Evolutionary conservation across 2,797 vertebrate species (phyloP), one percentile per base, ranked within the genome.

Genomic region (Xiphorhynchus erythropygius): DNA sequence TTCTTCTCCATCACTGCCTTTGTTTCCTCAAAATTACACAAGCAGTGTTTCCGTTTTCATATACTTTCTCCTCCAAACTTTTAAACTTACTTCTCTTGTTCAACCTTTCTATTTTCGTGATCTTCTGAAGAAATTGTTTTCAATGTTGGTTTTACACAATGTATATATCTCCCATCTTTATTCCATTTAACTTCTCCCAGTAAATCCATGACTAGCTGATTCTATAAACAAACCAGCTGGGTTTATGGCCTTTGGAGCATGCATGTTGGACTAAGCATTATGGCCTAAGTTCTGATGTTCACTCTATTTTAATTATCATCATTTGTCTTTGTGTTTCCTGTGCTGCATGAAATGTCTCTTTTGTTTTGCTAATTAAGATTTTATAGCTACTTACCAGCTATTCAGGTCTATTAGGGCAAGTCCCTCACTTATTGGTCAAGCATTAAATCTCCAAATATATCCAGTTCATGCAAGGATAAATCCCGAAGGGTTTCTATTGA

Each of bases 311-410:
- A 77, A 73, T 84, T 87, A 78, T 65, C 23, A 57, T 77, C 2
- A 0, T 42, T 50, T 63, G 32, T 19, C 62, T 83, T 82, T 70
- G 8, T 52, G 42, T 67, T 84, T 55, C 50, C 46, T 44, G 16
- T 69, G 74, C 32, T 89, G 19, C 28, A 28, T 44, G 62, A 91
- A 89, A 87, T 42, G 11, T 53, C 22, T 41, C 60, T 35, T 90
- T 93, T 79, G 67, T 62, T 82, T 67, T 89, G 63, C 25, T 92
- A 70, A 92, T 79, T 87, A 87, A 89, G 73, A 64, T 71, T 93
- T 84, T 78, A 62, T 59, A n/a, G 63, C 12, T 92, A 84, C 44
- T 28, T 15, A 77, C 15, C 25, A 86, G 74, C 37, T 53, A 37
- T 84, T 49, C 5, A 46, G 46, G 33, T 41, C 39, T 90, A 33